phyloP scores from a whole-genome alignment of 2,113 vertebrate species.

The Sinocyclocheilus grahami region DNA sequence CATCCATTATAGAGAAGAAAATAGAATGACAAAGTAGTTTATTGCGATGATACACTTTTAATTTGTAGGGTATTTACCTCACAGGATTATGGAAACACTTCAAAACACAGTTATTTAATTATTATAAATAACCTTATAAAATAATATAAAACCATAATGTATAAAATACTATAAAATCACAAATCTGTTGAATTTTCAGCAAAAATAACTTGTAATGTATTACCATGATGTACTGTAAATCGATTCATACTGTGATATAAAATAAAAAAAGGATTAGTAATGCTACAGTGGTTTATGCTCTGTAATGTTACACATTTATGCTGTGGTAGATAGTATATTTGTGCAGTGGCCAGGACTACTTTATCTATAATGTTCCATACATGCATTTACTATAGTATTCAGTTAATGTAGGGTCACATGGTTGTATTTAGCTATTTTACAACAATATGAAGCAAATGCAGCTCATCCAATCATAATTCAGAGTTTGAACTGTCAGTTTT shows the following conservation, averaged over 20 bases:
- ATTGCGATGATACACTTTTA: background rate
- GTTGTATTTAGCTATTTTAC: background rate
- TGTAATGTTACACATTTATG: background rate
- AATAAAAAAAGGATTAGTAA: background rate
- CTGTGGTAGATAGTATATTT: background rate
- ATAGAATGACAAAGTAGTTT: background rate
- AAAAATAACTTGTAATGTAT: background rate
- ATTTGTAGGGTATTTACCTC: background rate
- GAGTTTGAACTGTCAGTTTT: too few species aligned
- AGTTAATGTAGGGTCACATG: background rate
- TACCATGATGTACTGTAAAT: background rate
- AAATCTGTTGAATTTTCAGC: background rate
- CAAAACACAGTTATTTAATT: background rate
- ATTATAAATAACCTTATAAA: background rate
- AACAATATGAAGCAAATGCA: background rate
- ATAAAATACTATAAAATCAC: background rate
- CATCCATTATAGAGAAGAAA: background rate
- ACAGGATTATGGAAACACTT: background rate
- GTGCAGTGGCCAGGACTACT: background rate
- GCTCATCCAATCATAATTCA: background rate
- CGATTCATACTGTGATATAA: too few species aligned
- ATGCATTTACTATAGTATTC: background rate
- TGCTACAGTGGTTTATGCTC: background rate
- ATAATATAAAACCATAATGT: background rate
- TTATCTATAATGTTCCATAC: background rate